Percentiles rank a stretch among this genome's conserved stretches.
These are phyloP conservation scores for Nomada lathburiana DNA, from an alignment of 2,888 invertebrate species.

Conservation along the genomic window DNA sequence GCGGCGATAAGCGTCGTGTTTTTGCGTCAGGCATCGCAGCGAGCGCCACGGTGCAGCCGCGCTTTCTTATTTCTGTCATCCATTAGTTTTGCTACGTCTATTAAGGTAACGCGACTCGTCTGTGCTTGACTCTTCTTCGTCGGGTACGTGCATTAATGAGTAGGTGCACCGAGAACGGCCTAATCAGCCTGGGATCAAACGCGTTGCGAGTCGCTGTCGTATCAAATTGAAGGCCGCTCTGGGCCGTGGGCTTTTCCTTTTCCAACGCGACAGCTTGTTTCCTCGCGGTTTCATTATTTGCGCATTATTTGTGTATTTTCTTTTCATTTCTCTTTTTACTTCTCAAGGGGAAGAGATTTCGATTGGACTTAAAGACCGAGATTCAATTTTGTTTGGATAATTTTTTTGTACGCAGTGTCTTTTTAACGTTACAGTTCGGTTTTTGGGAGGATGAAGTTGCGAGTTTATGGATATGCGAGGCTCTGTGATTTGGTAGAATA, in stretches of 20 bases:
- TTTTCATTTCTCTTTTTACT: background rate
- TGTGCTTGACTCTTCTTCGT: constrained; percentile 45
- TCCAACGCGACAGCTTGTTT: background rate
- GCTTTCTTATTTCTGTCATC: constrained; percentile 66
- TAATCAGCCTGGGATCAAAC: constrained; percentile 59
- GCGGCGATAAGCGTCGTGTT: constrained; percentile 52
- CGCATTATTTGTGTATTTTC: background rate
- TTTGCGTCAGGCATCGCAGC: constrained; percentile 28
- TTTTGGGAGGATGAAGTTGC: no score
- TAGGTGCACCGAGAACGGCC: constrained; percentile 55
- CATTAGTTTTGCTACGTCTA: constrained; percentile 66
- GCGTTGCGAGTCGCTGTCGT: constrained; percentile 43
- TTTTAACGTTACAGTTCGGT: no score
- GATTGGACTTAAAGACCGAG: no score
- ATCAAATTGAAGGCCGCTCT: constrained; percentile 51
- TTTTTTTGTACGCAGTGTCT: no score
- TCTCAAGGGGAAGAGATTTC: no score
- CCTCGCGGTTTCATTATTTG: background rate
- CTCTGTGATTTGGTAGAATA: no score
- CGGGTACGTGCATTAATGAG: constrained; percentile 59
- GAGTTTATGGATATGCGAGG: no score
- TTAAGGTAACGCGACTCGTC: constrained; percentile 62
- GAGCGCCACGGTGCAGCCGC: constrained; percentile 24
- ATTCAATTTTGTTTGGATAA: no score
- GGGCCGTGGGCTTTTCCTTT: background rate